phyloP scores from a whole-genome alignment of 2,888 invertebrate genomes.

The Drepana falcataria region DNA sequence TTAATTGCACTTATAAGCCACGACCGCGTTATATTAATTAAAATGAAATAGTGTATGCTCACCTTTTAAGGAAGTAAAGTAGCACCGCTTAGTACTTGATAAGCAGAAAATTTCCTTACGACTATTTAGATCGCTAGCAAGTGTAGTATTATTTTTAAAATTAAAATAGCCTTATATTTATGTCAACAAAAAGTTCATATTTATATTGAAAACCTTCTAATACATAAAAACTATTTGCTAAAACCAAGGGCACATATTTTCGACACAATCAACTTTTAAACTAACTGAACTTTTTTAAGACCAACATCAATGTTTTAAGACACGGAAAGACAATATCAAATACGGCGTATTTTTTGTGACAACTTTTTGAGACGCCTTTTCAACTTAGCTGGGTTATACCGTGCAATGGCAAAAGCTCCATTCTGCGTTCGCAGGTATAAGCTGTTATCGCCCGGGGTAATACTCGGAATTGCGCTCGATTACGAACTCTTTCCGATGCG shows the following conservation, averaged over 20 bases:
- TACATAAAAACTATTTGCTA: constrained; percentile 8
- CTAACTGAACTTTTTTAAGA: constrained; percentile 15
- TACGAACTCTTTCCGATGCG: constrained; percentile 2
- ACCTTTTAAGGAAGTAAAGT: background rate
- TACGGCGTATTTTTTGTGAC: constrained; percentile 16
- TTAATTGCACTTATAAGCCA: no score
- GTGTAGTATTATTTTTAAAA: no score
- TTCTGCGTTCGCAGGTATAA: constrained; percentile 19
- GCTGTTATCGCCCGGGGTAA: constrained; percentile 47
- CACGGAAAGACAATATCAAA: constrained; percentile 30
- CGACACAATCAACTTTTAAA: constrained; percentile 20
- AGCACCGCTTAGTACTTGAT: background rate
- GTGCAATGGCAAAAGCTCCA: constrained; percentile 36
- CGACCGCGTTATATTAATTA: no score
- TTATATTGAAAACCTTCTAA: background rate
- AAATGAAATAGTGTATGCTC: background rate
- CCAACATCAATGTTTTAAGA: no score
- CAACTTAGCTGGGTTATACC: constrained; percentile 35
- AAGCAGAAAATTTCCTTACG: background rate
- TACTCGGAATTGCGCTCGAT: constrained; percentile 34
- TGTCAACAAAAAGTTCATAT: background rate
- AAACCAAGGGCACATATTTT: constrained; percentile 26
- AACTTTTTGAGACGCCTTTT: constrained; percentile 20
- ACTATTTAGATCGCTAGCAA: background rate
- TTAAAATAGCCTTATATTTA: no score